Conservation (phyloP, 2,113 vertebrate genomes). For the Megaceryle maxima region DNA sequence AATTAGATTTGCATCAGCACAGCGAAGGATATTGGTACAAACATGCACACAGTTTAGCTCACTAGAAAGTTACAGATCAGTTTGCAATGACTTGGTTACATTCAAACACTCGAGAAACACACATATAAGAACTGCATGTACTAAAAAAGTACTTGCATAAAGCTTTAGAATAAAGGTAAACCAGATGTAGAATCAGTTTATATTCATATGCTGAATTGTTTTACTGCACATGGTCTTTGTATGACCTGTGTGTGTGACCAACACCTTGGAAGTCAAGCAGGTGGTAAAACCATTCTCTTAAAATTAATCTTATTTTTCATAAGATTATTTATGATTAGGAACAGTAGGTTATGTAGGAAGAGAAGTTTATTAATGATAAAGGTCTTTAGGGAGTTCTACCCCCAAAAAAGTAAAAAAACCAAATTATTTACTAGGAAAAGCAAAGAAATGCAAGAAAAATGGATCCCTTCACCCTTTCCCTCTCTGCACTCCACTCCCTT, state of each 20-base stretch:
- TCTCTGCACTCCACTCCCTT: not conserved
- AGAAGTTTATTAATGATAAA: not conserved
- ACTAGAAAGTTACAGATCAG: not conserved
- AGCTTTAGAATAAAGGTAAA: not conserved
- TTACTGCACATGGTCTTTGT: not conserved
- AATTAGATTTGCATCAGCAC: not conserved
- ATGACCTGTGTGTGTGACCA: not conserved
- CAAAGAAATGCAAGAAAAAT: not conserved
- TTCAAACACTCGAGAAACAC: not conserved
- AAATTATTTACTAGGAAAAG: not conserved
- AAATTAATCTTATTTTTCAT: not conserved
- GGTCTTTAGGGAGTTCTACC: not conserved
- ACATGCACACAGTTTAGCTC: fast-evolving
- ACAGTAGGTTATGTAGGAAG: not conserved
- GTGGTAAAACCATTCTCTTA: not conserved
- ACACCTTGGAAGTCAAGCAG: not conserved
- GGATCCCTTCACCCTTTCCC: not conserved
- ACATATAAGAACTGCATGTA: not conserved
- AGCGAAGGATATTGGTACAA: not conserved
- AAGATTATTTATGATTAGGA: not conserved
- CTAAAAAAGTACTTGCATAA: not conserved
- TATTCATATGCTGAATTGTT: not conserved
- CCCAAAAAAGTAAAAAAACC: not conserved
- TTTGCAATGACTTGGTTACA: not conserved
- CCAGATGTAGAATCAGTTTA: not conserved